These are phyloP conservation scores for Harpalus rubripes DNA, from an alignment of 2,888 invertebrate species.

Conservation along the genomic window DNA sequence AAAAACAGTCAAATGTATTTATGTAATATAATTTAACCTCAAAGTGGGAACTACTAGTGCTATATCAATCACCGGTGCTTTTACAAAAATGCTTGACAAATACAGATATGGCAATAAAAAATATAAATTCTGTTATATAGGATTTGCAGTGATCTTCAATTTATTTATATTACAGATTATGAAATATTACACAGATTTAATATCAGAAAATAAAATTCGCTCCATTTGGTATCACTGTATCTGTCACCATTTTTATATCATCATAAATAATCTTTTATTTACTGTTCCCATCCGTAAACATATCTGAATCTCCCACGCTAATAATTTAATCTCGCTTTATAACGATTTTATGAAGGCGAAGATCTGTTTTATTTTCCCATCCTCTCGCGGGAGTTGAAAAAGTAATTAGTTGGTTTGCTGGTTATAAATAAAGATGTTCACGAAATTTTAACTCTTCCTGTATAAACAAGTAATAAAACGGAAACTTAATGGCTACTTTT, in stretches of 20 bases:
- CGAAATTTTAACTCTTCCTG: slow-evolving; percentile 42
- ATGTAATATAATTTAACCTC: too few relatives aligned
- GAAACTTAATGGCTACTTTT: slow-evolving; percentile 1
- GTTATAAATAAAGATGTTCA: slow-evolving; percentile 34
- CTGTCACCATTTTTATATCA: slow-evolving; percentile 29
- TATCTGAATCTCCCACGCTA: slow-evolving; percentile 22
- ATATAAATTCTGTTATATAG: too few relatives aligned
- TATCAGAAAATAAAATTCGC: slow-evolving; percentile 4
- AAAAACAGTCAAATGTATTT: too few relatives aligned
- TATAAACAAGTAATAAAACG: slow-evolving; percentile 42
- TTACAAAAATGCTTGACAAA: too few relatives aligned
- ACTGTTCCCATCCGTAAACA: background rate
- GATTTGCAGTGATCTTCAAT: background rate
- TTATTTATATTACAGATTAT: background rate
- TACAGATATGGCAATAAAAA: too few relatives aligned
- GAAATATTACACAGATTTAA: background rate
- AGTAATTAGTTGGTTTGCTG: slow-evolving; percentile 26
- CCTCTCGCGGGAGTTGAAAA: slow-evolving; percentile 19
- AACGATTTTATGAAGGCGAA: slow-evolving; percentile 29
- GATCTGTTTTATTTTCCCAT: slow-evolving; percentile 24
- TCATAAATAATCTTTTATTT: slow-evolving; percentile 40
- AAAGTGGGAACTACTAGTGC: too few relatives aligned
- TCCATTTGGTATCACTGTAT: slow-evolving; percentile 22
- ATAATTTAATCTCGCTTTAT: slow-evolving; percentile 36
- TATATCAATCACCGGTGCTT: too few relatives aligned